Evolutionary conservation across 1,140 invertebrate species (phyloP).

Genomic region (Drosophila fuyamai): DNA sequence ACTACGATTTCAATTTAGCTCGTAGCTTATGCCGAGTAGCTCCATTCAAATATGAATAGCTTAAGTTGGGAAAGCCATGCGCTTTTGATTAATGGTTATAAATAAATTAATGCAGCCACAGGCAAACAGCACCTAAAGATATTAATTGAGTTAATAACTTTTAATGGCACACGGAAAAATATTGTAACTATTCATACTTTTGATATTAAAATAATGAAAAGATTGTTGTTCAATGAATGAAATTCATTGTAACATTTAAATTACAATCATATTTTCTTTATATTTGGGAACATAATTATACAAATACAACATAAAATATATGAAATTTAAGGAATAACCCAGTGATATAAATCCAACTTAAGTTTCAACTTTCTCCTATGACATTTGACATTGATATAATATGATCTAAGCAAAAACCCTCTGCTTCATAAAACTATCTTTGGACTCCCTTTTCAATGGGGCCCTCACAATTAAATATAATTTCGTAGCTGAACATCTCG

Average conservation of each 20-base stretch:
- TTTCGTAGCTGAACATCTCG: conserved; percentile 8
- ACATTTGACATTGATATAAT: too few relatives aligned
- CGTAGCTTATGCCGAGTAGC: neutral
- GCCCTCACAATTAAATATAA: neutral
- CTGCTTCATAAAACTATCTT: neutral
- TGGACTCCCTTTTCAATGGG: neutral
- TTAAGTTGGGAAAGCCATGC: neutral
- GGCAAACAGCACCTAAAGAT: neutral
- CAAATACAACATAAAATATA: too few relatives aligned
- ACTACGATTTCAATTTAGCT: neutral
- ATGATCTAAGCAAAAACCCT: too few relatives aligned
- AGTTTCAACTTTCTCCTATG: too few relatives aligned
- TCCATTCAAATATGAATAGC: neutral
- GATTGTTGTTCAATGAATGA: too few relatives aligned
- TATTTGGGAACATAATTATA: too few relatives aligned
- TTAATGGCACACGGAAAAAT: neutral
- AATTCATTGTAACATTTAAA: too few relatives aligned
- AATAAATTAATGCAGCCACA: conserved; percentile 8
- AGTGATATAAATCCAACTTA: too few relatives aligned
- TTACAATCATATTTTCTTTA: too few relatives aligned
- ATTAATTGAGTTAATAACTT: conserved; percentile 6
- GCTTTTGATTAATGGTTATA: conserved; percentile 23
- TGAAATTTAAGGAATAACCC: too few relatives aligned
- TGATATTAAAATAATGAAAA: too few relatives aligned
- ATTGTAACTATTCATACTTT: too few relatives aligned